These are phyloP conservation scores for Venusia cambrica DNA, from an alignment of 2,888 invertebrate species.

Conservation along the genomic window DNA sequence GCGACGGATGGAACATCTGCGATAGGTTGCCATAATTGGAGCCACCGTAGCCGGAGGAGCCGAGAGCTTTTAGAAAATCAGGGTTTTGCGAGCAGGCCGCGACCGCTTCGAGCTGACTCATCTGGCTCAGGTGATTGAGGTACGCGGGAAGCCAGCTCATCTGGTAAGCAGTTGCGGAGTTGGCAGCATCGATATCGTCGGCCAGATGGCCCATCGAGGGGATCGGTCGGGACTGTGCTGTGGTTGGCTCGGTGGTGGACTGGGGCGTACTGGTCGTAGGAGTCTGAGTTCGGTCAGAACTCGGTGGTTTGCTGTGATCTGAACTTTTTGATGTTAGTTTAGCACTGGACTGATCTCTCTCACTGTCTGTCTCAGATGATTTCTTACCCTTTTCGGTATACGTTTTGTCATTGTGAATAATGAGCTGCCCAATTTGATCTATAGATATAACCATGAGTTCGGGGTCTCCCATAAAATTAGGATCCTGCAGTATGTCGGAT, in stretches of 20 bases:
- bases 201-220: slow-evolving; percentile 73
- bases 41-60: slow-evolving; percentile 69
- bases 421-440: slow-evolving; percentile 83
- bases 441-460: slow-evolving; percentile 89
- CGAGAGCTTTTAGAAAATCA: slow-evolving; percentile 81
- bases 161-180: slow-evolving; percentile 85
- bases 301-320: slow-evolving; percentile 8
- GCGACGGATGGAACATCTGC: slow-evolving; percentile 67
- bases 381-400: slow-evolving; percentile 6
- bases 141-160: slow-evolving; percentile 87
- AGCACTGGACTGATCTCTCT: neutral
- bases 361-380: slow-evolving; percentile 3
- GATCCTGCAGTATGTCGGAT: slow-evolving; percentile 89
- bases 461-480: slow-evolving; percentile 78
- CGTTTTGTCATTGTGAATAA: slow-evolving; percentile 5
- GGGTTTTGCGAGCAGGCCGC: slow-evolving; percentile 79
- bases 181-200: slow-evolving; percentile 85
- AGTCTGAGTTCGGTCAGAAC: slow-evolving; percentile 11
- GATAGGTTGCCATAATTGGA: slow-evolving; percentile 73
- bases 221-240: slow-evolving; percentile 51
- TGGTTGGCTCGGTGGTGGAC: slow-evolving; percentile 45
- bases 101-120: slow-evolving; percentile 82
- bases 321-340: slow-evolving; percentile 4
- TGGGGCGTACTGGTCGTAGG: slow-evolving; percentile 7
- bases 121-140: slow-evolving; percentile 22